Percentiles rank a stretch among this genome's conserved stretches.
phyloP scores from a whole-genome alignment of 2,797 vertebrate species.

The Pempheris klunzingeri region DNA sequence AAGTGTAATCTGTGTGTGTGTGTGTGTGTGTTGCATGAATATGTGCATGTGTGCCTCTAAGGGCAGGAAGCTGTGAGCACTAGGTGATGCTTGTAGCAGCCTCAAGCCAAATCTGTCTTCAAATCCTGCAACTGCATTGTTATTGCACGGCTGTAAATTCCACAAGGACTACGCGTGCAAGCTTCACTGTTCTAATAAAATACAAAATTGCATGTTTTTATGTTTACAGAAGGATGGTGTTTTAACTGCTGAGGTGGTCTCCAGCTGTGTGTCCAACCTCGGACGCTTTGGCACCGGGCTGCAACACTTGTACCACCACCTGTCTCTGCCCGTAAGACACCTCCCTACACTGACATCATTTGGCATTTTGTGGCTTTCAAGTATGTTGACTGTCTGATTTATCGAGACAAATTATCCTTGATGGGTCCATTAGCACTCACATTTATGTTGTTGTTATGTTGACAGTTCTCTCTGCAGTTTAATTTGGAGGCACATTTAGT shows the following conservation, averaged over 20 bases:
- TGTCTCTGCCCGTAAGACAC: constrained; percentile 89
- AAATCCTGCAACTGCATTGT: neutral
- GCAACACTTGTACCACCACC: constrained; percentile 85
- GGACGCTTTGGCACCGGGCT: constrained; percentile 85
- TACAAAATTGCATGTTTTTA: neutral
- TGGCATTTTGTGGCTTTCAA: neutral
- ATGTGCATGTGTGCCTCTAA: constrained; percentile 28
- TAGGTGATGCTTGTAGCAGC: constrained; percentile 32
- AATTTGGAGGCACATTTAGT: neutral
- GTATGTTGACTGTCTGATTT: constrained; percentile 9
- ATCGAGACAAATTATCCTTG: constrained; percentile 16
- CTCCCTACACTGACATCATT: neutral
- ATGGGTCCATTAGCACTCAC: constrained; percentile 27
- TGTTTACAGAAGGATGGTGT: constrained; percentile 77
- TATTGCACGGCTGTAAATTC: constrained; percentile 1
- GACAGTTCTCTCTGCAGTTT: constrained; percentile 7
- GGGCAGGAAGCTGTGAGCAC: constrained; percentile 2
- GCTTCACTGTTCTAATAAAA: neutral
- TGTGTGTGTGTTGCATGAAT: constrained; percentile 24
- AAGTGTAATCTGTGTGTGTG: constrained; percentile 1
- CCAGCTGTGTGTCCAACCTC: constrained; percentile 81
- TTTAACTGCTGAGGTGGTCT: constrained; percentile 82
- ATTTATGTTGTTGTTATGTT: constrained; percentile 11
- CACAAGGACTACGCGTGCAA: neutral
- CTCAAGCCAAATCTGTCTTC: neutral